Evolutionary conservation across 2,797 vertebrate genomes (phyloP).

Genomic region (Siniperca undulata): DNA sequence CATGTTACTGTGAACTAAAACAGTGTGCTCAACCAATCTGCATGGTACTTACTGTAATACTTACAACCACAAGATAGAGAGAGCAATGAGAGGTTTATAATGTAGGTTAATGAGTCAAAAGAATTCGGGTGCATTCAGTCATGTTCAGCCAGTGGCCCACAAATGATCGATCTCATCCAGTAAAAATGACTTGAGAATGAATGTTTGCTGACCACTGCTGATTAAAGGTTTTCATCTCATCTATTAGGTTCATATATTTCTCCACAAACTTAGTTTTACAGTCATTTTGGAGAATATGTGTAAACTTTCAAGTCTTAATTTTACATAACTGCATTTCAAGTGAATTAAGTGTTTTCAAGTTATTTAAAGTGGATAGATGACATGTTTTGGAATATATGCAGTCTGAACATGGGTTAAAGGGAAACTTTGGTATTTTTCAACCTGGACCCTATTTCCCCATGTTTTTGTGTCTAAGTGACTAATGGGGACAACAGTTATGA

Average conservation of each 20-base stretch:
- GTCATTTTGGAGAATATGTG: not conserved
- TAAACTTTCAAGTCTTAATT: not conserved
- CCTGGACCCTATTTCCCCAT: too few species aligned
- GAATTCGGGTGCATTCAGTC: constrained; percentile 33
- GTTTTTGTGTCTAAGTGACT: too few species aligned
- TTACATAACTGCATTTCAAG: not conserved
- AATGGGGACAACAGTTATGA: too few species aligned
- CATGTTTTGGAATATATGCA: too few species aligned
- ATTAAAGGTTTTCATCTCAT: not conserved
- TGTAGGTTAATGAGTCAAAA: constrained; percentile 42
- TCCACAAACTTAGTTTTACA: not conserved
- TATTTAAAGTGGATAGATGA: not conserved
- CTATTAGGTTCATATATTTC: not conserved
- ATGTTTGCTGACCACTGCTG: not conserved
- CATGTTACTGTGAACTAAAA: not conserved
- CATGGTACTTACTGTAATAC: not conserved
- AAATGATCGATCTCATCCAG: constrained; percentile 2
- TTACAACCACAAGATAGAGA: constrained; percentile 54
- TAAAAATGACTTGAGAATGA: not conserved
- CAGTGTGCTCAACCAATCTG: not conserved
- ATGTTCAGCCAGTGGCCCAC: constrained; percentile 18
- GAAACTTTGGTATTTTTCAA: too few species aligned
- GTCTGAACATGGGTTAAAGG: constrained; percentile 37
- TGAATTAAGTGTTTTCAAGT: not conserved
- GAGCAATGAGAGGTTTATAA: constrained; percentile 37